Conservation (phyloP, 2,113 vertebrate genomes). For the Bubo scandiacus region DNA sequence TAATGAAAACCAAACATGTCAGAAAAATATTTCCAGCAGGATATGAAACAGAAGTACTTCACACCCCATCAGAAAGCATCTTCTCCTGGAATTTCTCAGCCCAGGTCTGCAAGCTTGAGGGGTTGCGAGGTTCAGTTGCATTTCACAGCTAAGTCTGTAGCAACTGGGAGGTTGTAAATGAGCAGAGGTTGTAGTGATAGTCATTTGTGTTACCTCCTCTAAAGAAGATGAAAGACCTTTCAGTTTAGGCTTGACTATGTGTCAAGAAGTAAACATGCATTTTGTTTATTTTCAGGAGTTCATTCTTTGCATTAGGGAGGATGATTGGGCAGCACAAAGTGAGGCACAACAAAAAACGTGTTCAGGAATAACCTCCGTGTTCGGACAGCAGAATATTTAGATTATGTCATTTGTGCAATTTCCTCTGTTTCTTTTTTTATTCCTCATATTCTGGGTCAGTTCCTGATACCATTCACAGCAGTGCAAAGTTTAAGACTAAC, state of each 20-base stretch:
- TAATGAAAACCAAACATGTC: background rate
- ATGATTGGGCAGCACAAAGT: background rate
- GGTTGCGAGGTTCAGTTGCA: background rate
- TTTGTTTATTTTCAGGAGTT: background rate
- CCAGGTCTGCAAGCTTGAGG: background rate
- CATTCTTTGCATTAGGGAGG: background rate
- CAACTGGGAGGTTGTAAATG: background rate
- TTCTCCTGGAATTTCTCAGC: background rate
- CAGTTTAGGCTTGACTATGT: background rate
- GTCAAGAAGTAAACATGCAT: background rate
- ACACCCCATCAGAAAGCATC: background rate
- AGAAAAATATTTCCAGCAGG: background rate
- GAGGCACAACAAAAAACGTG: background rate
- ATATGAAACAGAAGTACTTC: background rate
- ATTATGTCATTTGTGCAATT: background rate
- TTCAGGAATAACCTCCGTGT: background rate
- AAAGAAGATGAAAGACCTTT: background rate
- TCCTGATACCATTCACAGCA: background rate
- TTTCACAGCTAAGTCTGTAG: background rate
- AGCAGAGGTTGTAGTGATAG: background rate
- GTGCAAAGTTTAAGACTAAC: background rate
- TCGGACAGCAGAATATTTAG: background rate
- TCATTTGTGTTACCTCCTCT: background rate
- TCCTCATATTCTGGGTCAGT: background rate
- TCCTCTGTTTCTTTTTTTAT: background rate